Percentiles rank a stretch among this genome's conserved stretches.
phyloP scores from a whole-genome alignment of 2,113 vertebrate genomes.

The Coturnix japonica region DNA sequence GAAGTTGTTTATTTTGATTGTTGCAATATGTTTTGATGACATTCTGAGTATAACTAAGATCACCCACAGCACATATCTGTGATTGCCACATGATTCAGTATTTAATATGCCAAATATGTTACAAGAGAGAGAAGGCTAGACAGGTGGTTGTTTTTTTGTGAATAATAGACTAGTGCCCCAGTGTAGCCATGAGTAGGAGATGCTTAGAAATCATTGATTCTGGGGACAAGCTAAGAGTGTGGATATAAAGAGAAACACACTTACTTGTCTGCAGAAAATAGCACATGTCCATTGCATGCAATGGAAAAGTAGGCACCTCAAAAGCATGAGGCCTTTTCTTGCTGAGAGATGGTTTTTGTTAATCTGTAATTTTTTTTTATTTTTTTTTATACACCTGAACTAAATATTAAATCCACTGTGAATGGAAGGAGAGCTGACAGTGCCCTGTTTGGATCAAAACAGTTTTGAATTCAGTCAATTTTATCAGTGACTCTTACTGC shows the following conservation, averaged over 20 bases:
- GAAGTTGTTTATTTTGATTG: background rate
- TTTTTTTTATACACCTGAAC: background rate
- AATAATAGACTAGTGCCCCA: background rate
- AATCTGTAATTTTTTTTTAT: background rate
- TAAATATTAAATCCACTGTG: background rate
- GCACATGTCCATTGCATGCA: fast-evolving
- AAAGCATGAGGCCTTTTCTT: background rate
- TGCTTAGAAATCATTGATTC: background rate
- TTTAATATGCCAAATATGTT: background rate
- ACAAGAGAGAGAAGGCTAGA: fast-evolving
- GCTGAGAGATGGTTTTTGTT: background rate
- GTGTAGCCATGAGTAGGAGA: background rate
- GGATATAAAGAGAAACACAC: background rate
- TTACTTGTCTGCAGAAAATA: background rate
- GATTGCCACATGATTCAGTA: background rate
- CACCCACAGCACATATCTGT: fast-evolving
- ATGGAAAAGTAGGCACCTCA: background rate
- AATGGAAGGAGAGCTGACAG: background rate
- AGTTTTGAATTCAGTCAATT: background rate
- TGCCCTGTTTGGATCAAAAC: background rate
- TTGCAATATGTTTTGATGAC: background rate
- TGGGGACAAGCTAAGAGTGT: background rate
- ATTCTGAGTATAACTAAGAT: background rate
- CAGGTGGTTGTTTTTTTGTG: background rate
- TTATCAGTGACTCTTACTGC: background rate